These are phyloP conservation scores for Forpus xanthops DNA, from an alignment of 2,797 vertebrate species.

Conservation along the genomic window DNA sequence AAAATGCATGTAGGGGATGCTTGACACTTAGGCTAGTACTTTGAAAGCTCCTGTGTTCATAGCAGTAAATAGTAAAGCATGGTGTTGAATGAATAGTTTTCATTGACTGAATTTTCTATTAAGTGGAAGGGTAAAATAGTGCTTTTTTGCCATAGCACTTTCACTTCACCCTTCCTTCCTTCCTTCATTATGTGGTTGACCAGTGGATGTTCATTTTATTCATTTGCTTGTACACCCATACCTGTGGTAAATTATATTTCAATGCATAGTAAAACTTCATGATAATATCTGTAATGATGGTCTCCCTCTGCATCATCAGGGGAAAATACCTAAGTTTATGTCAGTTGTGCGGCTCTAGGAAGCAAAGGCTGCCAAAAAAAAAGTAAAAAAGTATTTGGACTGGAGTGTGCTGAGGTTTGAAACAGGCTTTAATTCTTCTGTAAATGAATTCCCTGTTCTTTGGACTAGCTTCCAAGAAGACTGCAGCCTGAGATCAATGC, in stretches of 20 bases:
- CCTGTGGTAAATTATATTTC: background rate
- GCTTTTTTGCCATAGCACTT: background rate
- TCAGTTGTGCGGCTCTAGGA: background rate
- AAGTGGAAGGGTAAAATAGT: background rate
- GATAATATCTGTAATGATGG: background rate
- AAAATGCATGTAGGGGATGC: background rate
- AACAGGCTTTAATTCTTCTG: constrained; percentile 17
- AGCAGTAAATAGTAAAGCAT: background rate
- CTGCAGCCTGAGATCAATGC: constrained; percentile 20
- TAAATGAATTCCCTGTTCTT: constrained; percentile 6
- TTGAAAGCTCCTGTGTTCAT: background rate
- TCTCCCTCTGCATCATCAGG: background rate
- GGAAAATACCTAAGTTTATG: background rate
- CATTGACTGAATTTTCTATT: background rate
- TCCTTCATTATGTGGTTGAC: background rate
- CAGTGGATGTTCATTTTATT: background rate
- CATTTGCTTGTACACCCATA: background rate
- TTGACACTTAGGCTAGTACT: background rate
- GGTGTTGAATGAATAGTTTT: background rate
- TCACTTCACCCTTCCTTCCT: background rate
- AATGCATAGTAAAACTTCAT: background rate
- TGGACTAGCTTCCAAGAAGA: constrained; percentile 23
- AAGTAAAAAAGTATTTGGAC: background rate
- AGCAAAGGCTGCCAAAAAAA: constrained; percentile 3
- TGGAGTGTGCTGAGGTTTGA: background rate